A percentile compares a stretch with the other conserved stretches of the same genome.
phyloP scores from a whole-genome alignment of 2,797 vertebrate species.

The Graptemys geographica region DNA sequence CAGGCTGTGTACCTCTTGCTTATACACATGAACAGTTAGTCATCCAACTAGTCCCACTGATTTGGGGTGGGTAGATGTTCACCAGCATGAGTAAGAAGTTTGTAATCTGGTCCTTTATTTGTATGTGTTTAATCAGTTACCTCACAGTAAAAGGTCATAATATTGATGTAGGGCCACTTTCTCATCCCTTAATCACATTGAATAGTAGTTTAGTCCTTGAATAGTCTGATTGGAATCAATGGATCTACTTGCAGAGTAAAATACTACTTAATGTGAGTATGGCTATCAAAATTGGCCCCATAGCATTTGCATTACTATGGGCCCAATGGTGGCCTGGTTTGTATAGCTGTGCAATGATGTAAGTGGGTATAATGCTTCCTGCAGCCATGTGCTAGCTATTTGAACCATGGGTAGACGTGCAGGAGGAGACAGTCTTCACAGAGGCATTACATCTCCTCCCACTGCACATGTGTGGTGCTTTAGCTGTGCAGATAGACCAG shows the following conservation, averaged over 20 bases:
- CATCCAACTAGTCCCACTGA: background rate
- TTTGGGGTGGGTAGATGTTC: background rate
- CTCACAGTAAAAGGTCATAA: background rate
- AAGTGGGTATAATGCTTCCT: background rate
- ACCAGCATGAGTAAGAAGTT: background rate
- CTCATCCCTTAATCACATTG: rapidly evolving
- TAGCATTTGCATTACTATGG: background rate
- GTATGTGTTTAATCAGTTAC: rapidly evolving
- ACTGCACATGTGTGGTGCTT: background rate
- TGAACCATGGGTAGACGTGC: background rate
- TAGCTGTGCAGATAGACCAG: background rate
- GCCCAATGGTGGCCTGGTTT: background rate
- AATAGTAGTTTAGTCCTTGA: background rate
- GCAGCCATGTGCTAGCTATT: rapidly evolving
- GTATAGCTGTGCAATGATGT: rapidly evolving
- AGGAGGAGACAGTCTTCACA: slow-evolving; percentile 11
- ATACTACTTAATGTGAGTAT: background rate
- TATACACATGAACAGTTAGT: background rate
- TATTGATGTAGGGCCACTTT: background rate
- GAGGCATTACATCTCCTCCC: background rate
- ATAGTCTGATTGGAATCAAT: rapidly evolving
- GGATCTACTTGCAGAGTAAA: background rate
- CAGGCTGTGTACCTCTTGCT: background rate
- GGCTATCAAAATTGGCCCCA: background rate
- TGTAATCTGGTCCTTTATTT: background rate